Evolutionary conservation across 35 echinoderm and acorn worm species (phyloP), one percentile per base, ranked within the genome.

Genomic region (Apostichopus californicus): DNA sequence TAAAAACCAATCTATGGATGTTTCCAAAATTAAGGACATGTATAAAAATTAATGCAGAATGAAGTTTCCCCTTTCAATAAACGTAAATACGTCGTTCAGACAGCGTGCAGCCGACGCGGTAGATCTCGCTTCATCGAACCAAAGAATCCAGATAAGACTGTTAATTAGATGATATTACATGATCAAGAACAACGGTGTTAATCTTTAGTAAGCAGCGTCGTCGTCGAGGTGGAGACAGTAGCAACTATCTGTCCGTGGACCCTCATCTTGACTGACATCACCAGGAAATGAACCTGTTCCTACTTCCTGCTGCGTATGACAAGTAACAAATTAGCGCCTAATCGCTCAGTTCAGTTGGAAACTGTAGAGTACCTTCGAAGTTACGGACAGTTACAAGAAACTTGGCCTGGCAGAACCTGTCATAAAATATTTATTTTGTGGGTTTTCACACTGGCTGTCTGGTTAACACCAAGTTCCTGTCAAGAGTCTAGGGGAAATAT

Each of bases 161-260:
- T 68, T 68, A 68, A 68, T 68, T 68, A 68, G 64, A 68, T 68
- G 64, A 68, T 68, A 68, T 68, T 68, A 68, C 64, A 68, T 18
- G 64, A 68, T 68, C 64, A 18, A 46, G 34, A 46, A 46, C 34
- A 46, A 68, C 64, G 64, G 64, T 68, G 64, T 68, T 68, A 68
- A 68, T 68, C 64, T 68, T 18, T 68, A 4, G 64, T 68, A 68
- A 68, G 18, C 64, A 68, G 18, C 64, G 13, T 14, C 64, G 18
- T 68, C 34, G 34, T 46, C 34, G 34, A 68, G 64, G 64, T 68
- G 64, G 64, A 68, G 18, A 68, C 64, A 68, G 64, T 14, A 18
- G 64, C 34, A 46, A 46, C 64, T 68, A 68, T 14, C 64, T 68
- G 13, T 68, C 64, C 64, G 3, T 68, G 64, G 64, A 68, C 64